phyloP scores from a whole-genome alignment of 30 jellyfish, hydroid and myxozoan genomes.

The Mastigias papua region DNA sequence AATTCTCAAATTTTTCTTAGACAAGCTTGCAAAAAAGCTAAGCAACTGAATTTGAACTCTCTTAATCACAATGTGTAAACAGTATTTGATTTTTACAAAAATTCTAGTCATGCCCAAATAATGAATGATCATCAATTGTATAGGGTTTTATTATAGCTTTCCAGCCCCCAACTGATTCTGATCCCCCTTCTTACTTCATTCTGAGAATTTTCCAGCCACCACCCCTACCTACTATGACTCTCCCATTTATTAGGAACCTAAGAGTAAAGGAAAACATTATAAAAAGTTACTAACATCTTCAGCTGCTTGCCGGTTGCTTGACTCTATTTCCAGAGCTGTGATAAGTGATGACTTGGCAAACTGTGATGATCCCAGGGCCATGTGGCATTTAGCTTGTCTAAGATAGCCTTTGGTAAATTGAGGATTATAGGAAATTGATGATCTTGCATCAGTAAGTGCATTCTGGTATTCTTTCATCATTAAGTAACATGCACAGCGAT shows the following conservation, averaged over 20 bases:
- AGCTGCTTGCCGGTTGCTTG: conserved; percentile 66
- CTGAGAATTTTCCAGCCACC: no score
- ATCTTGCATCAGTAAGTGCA: conserved; percentile 91
- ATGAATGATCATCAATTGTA: no score
- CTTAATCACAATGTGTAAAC: no score
- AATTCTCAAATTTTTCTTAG: no score
- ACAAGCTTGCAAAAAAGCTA: no score
- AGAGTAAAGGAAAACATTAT: not conserved
- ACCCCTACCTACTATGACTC: no score
- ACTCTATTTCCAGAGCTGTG: conserved; percentile 82
- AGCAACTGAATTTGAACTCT: no score
- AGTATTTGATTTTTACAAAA: no score
- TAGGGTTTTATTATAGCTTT: no score
- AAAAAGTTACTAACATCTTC: conserved; percentile 72
- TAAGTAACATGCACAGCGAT: conserved; percentile 94
- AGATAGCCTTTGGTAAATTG: conserved; percentile 81
- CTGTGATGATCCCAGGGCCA: conserved; percentile 81
- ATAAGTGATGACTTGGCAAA: conserved; percentile 68
- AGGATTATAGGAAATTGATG: conserved; percentile 71
- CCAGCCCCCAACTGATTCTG: no score
- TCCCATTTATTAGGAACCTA: not conserved
- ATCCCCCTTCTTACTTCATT: no score
- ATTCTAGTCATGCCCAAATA: not conserved
- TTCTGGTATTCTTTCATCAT: conserved; percentile 79
- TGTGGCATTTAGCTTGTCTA: conserved; percentile 95